Conservation (phyloP, 2,797 vertebrate species). For the Poliocrania exsul region DNA sequence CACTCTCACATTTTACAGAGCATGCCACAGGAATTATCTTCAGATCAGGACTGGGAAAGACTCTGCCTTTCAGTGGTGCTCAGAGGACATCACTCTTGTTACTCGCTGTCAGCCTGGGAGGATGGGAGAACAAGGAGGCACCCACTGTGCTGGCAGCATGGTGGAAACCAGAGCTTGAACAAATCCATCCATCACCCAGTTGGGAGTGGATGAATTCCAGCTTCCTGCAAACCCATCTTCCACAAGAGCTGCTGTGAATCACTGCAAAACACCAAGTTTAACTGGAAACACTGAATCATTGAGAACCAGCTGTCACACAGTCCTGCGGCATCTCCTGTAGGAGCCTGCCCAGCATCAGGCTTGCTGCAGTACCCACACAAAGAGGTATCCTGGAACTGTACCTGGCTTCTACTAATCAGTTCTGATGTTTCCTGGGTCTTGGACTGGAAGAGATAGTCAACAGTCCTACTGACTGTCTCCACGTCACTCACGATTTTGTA, state of each 20-base stretch:
- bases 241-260: background rate
- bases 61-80: rapidly evolving
- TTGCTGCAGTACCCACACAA: background rate
- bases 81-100: background rate
- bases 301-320: background rate
- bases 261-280: background rate
- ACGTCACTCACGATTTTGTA: background rate
- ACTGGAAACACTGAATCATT: background rate
- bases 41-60: background rate
- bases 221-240: background rate
- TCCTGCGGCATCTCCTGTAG: background rate
- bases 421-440: background rate
- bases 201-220: background rate
- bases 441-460: background rate
- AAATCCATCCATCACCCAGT: background rate
- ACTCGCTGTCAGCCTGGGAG: background rate
- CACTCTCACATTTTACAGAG: background rate
- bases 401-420: background rate
- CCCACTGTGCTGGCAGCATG: background rate
- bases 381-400: background rate
- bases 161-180: background rate
- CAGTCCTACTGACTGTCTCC: background rate
- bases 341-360: background rate
- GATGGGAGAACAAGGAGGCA: background rate
- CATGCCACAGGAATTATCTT: background rate